phyloP scores from a whole-genome alignment of 2,113 vertebrate genomes.

The Tauraco erythrolophus region DNA sequence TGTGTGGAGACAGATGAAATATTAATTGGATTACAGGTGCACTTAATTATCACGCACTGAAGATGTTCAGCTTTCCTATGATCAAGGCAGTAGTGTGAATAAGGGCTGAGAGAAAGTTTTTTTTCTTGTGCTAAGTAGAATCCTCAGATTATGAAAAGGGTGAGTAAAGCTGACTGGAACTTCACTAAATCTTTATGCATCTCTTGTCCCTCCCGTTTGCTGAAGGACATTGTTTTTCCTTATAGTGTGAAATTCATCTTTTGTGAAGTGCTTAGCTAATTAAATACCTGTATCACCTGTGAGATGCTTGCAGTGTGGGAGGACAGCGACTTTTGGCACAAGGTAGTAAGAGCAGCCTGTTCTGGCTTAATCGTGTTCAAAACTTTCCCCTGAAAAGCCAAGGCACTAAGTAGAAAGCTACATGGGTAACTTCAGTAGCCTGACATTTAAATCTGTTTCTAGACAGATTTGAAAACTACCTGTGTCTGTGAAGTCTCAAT shows the following conservation, averaged over 20 bases:
- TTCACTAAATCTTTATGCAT: background rate
- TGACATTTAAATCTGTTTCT: background rate
- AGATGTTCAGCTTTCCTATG: background rate
- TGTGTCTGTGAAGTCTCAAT: background rate
- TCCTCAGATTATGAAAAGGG: background rate
- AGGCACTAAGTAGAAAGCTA: background rate
- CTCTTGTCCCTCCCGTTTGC: background rate
- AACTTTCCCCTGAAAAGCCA: background rate
- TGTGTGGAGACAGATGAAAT: background rate
- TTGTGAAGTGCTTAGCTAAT: background rate
- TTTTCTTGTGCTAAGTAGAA: background rate
- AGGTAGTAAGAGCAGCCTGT: background rate
- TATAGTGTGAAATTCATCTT: background rate
- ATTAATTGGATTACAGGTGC: conserved; percentile 24
- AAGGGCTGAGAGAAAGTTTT: background rate
- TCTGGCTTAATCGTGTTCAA: background rate
- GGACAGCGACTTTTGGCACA: background rate
- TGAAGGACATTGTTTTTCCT: background rate
- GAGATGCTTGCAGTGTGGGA: background rate
- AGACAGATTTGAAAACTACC: background rate
- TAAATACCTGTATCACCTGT: background rate
- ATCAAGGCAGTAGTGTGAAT: background rate
- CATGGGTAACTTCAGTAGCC: background rate
- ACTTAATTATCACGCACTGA: background rate
- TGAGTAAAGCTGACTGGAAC: background rate